These are phyloP conservation scores for Holothuria leucospilota DNA, from an alignment of 53 echinoderm and acorn worm species.

Conservation along the genomic window DNA sequence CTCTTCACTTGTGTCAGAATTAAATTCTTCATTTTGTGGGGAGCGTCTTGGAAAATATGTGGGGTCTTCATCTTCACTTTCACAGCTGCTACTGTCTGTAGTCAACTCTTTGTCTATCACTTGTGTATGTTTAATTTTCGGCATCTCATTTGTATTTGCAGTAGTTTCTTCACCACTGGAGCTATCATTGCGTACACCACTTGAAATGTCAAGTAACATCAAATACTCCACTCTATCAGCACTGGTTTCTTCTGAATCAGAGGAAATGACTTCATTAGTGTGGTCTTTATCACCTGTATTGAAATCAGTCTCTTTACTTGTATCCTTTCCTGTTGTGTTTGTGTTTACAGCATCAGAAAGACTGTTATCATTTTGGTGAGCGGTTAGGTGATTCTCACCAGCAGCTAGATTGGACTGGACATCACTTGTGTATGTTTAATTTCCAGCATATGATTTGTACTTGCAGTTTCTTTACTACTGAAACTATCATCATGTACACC, in stretches of 20 bases:
- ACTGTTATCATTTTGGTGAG: no score
- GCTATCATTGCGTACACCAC: not conserved
- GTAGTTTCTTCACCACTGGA: not conserved
- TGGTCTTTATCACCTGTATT: no score
- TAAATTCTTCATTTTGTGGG: not conserved
- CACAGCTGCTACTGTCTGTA: not conserved
- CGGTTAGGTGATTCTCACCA: no score
- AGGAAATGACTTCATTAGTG: no score
- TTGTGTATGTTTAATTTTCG: not conserved
- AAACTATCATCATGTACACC: no score
- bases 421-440: no score
- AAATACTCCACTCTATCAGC: not conserved
- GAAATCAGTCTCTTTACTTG: no score
- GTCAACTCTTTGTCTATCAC: not conserved
- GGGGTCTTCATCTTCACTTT: slow-evolving; percentile 3
- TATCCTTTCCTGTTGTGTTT: no score
- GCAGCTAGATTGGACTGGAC: no score
- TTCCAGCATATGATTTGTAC: no score
- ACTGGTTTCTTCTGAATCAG: not conserved
- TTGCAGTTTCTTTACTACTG: no score
- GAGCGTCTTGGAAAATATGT: not conserved
- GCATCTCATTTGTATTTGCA: not conserved
- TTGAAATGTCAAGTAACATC: not conserved
- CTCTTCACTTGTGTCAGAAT: slow-evolving; percentile 31
- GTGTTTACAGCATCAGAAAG: no score